Percentiles rank a stretch among this genome's conserved stretches.
These are phyloP conservation scores for Glaucomys volans DNA, from an alignment of 2,113 vertebrate genomes.

Conservation along the genomic window DNA sequence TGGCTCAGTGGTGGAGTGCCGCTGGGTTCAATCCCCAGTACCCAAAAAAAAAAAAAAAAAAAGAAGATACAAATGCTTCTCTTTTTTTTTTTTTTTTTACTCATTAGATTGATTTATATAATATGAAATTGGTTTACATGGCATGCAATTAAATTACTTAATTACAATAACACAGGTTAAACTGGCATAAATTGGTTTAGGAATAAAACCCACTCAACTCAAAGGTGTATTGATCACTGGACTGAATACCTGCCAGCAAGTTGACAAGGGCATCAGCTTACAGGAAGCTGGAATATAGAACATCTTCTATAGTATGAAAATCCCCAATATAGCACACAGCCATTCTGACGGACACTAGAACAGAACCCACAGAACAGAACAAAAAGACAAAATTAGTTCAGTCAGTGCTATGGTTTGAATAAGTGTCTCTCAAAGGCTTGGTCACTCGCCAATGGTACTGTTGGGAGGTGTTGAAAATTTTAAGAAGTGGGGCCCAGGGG, in stretches of 20 bases:
- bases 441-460: too few relatives aligned
- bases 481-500: too few relatives aligned
- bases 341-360: background rate
- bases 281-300: background rate
- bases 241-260: background rate
- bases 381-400: background rate
- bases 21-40: too few relatives aligned
- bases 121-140: background rate
- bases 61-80: too few relatives aligned
- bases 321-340: accelerated
- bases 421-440: too few relatives aligned
- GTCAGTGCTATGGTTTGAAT: background rate
- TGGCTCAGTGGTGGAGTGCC: too few relatives aligned
- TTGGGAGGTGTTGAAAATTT: too few relatives aligned
- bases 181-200: background rate
- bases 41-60: too few relatives aligned
- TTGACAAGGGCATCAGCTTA: too few relatives aligned
- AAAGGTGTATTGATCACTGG: background rate
- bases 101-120: background rate
- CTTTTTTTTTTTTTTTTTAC: background rate
- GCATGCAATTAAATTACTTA: background rate
- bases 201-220: background rate
- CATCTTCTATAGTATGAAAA: background rate
- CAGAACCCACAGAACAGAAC: background rate
- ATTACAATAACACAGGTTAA: background rate